Conservation (phyloP, 2,888 invertebrate species). For the Caenorhabditis sp. region DNA sequence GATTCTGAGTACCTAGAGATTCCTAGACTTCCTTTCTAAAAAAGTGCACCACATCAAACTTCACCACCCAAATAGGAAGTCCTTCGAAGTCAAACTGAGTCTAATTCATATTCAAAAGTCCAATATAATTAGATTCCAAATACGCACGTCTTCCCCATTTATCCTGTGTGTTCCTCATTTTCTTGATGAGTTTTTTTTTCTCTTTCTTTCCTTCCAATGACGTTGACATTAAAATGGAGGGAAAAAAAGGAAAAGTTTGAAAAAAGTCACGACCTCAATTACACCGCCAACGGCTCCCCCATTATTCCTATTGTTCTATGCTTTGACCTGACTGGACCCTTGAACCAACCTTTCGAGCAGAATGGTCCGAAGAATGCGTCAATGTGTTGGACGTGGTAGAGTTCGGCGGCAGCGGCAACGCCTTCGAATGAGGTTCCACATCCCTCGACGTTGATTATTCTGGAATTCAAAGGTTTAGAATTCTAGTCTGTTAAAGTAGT, state of each 20-base stretch:
- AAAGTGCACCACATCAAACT: constrained; percentile 22
- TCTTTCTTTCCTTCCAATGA: no score
- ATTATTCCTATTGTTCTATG: constrained; percentile 19
- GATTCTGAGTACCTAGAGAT: no score
- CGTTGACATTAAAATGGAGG: constrained; percentile 13
- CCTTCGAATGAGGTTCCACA: constrained; percentile 74
- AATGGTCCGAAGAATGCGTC: constrained; percentile 75
- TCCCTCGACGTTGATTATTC: constrained; percentile 67
- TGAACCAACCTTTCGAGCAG: constrained; percentile 68
- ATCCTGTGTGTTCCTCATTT: constrained; percentile 21
- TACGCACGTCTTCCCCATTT: background rate
- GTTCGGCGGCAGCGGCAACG: constrained; percentile 72
- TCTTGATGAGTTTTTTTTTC: constrained; percentile 12
- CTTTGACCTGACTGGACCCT: background rate
- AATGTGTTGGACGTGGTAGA: constrained; percentile 71
- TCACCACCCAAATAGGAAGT: background rate
- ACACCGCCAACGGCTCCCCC: background rate
- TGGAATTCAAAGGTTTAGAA: constrained; percentile 38
- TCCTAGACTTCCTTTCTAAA: background rate
- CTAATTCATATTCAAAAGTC: constrained; percentile 23
- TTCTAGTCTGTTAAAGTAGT: no score
- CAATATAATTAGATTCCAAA: constrained; percentile 22
- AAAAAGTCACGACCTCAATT: constrained; percentile 36
- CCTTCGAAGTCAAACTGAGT: background rate
- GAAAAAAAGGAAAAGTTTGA: background rate